Base-by-base conservation (phyloP, 2,888 invertebrate genomes). In the Apomyelois bistriatella region DNA sequence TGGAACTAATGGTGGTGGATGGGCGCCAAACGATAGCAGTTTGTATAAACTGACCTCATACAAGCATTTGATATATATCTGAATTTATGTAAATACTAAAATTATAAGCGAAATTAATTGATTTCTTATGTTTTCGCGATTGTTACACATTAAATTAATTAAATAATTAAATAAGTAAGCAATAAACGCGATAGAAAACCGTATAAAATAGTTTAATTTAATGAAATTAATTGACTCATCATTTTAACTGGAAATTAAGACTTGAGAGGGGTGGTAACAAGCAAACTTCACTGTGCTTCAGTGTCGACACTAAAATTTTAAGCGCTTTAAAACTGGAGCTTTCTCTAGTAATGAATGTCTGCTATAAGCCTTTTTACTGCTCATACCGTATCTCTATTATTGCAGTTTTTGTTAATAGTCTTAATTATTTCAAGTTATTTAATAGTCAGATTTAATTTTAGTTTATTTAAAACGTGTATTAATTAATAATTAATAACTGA, bases 271-370 rank as follows among this genome's bases (percentile, higher is more conserved):
- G 17, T 15, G 36, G 8, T 32, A 47, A 43, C 43, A 43, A 43
- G 43, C 28, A 28, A 43, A 43, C 22, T 43, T 28, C 43, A 12
- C 7, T n/a, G 12, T n/a, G 7, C 28, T 22, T 28, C 28, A 22
- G 35, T 12, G 48, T 22, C 37, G 37, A 7, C 48, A 17, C 22
- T 48, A 37, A 48, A 36, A n/a, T 48, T 48, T 48, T 48, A 37
- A 48, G 36, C 37, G 37, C 48, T 15, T 48, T 37, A 17, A 17
- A 48, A 22, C 37, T 36, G 7, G 30, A 43, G 30, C 38, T 9
- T 28, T 13, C 30, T 38, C 30, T 43, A 0, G 43, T 43, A 12
- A 43, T 43, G 43, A 43, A 38, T 12, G 43, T 30, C 43, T 43
- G 43, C 30, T 13, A 43, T 30, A 43, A 43, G 43, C 43, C 43